Conservation (phyloP, 2,113 vertebrate species). For the Poecilia latipinna region DNA sequence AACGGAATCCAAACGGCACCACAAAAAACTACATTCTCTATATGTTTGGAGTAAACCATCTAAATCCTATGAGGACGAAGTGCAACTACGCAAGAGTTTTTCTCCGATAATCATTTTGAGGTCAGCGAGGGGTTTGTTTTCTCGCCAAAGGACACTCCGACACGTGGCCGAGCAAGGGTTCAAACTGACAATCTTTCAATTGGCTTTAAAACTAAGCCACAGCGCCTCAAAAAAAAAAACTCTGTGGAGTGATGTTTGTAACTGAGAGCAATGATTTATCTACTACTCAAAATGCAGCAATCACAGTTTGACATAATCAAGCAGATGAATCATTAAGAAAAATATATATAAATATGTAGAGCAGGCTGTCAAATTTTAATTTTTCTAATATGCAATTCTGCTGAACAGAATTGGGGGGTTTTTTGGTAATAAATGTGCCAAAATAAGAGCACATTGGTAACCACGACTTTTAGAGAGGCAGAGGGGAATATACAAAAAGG, state of each 20-base stretch:
- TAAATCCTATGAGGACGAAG: not conserved
- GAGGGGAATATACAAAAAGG: not conserved
- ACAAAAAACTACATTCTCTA: not conserved
- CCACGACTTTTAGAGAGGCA: not conserved
- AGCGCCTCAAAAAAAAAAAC: not conserved
- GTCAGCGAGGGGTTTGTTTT: not conserved
- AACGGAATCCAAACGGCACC: not conserved
- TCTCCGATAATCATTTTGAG: not conserved
- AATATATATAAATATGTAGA: too few species aligned
- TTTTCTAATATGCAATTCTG: not conserved
- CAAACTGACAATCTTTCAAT: not conserved
- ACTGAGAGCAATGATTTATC: too few species aligned
- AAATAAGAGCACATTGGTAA: not conserved
- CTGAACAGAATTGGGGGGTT: not conserved
- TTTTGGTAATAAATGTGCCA: not conserved
- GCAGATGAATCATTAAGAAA: too few species aligned
- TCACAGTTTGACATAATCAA: too few species aligned
- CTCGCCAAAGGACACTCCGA: not conserved
- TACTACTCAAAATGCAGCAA: too few species aligned
- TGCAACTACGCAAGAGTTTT: not conserved
- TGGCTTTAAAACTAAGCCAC: not conserved
- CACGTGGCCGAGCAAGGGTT: not conserved
- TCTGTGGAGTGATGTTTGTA: too few species aligned
- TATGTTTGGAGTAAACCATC: not conserved
- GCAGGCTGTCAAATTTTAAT: not conserved